Evolutionary conservation across 2,113 vertebrate genomes (phyloP).

Genomic region (Clarias magur): DNA sequence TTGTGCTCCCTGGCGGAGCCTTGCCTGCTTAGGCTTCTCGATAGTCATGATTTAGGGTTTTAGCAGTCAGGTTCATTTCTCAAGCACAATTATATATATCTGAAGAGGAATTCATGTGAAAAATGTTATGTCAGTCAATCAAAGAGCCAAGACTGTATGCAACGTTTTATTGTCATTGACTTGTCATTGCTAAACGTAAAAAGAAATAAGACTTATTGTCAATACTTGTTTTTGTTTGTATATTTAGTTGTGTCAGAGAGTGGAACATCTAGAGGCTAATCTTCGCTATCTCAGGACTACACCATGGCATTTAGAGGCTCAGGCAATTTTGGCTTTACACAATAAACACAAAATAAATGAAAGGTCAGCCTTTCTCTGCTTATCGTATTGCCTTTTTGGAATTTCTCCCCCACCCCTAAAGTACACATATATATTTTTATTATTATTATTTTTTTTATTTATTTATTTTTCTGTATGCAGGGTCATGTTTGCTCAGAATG

Average conservation of each 20-base stretch:
- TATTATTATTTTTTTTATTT: too few relatives aligned
- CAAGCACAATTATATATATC: slow-evolving; percentile 26
- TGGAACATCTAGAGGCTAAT: slow-evolving; percentile 30
- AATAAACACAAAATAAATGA: slow-evolving; percentile 56
- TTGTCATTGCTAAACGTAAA: slow-evolving; percentile 1
- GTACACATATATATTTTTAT: slow-evolving; percentile 30
- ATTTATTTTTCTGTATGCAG: slow-evolving; percentile 31
- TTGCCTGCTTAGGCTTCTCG: slow-evolving; percentile 29
- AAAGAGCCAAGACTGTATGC: neutral
- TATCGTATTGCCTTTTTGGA: slow-evolving; percentile 53
- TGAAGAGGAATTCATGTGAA: neutral
- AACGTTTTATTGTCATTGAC: slow-evolving; percentile 17
- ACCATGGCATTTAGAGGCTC: slow-evolving; percentile 52
- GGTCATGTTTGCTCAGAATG: slow-evolving; percentile 15
- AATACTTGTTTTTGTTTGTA: neutral
- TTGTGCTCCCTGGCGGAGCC: slow-evolving; percentile 21
- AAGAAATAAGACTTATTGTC: slow-evolving; percentile 5
- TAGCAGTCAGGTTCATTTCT: slow-evolving; percentile 44
- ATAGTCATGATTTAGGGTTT: slow-evolving; percentile 38
- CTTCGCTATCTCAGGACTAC: slow-evolving; percentile 48
- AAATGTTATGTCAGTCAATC: neutral
- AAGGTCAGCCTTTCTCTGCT: slow-evolving; percentile 52
- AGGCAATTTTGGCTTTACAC: slow-evolving; percentile 46
- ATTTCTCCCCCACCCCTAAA: slow-evolving; percentile 41
- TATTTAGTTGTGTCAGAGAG: neutral